Evolutionary conservation across 2,797 vertebrate genomes (phyloP).

Genomic region (Platyrinchus mystaceus): DNA sequence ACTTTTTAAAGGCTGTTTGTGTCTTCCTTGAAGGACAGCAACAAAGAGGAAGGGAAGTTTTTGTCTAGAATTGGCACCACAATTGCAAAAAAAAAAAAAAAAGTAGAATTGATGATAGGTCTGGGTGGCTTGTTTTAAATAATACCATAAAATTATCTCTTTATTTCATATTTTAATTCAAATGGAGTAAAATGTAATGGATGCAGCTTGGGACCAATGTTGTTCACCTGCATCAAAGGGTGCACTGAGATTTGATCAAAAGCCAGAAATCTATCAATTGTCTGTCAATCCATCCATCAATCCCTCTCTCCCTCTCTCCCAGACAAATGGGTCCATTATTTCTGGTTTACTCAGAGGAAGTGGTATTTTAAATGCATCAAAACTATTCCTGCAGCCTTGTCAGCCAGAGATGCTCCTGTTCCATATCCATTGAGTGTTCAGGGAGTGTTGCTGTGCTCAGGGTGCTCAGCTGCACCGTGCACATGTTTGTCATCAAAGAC

Average conservation of each 20-base stretch:
- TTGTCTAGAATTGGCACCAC: background rate
- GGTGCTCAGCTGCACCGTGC: background rate
- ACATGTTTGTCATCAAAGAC: background rate
- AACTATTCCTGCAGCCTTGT: background rate
- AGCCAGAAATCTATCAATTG: background rate
- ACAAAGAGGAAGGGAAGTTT: background rate
- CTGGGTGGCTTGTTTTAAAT: background rate
- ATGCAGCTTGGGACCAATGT: background rate
- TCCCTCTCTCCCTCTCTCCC: background rate
- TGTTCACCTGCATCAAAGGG: background rate
- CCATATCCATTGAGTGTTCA: background rate
- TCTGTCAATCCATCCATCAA: background rate
- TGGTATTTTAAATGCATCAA: background rate
- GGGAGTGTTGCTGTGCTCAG: background rate
- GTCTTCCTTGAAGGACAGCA: background rate
- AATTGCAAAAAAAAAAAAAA: background rate
- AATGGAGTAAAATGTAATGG: background rate
- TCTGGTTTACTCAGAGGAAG: background rate
- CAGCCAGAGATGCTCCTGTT: background rate
- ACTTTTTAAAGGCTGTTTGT: background rate
- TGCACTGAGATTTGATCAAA: background rate
- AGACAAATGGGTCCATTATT: background rate
- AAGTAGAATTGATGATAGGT: rapidly evolving
- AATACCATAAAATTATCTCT: background rate
- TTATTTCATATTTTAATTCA: background rate